Evolutionary conservation across 1,140 invertebrate genomes (phyloP), one percentile per base, ranked within the genome.

Genomic region (Xylocopa sonorina): DNA sequence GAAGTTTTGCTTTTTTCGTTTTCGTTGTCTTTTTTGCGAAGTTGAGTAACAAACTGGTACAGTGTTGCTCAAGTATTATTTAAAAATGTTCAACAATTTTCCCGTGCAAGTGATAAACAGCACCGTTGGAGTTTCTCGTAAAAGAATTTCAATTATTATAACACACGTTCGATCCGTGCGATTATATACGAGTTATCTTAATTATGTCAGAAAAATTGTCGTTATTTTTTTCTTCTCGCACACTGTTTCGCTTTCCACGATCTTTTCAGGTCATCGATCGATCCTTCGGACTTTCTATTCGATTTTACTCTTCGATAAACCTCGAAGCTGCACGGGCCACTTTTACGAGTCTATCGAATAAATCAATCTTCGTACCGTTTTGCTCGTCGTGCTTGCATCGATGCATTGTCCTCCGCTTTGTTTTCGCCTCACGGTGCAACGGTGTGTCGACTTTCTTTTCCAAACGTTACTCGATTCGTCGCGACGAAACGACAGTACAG

Each of bases 341-440:
- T 58, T 68, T 68, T 68, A 74, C 48, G 48, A 74, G 46, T 74
- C 41, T 67, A 67, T 67, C 64, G 18, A 77, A 68, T 68, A 68
- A 77, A 68, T 77, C 53, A 48, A 58, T 68, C 51, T n/a, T 48
- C 24, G 5, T 12, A 34, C 10, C 10, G 21, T 2, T 57, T 1
- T 24, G 1, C 16, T 12, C 21, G 27, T 62, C 14, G 10, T 27
- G 62, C 16, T 50, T 2, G 3, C 5, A 10, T 12, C 10, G 38
- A 4, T 3, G 16, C 24, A 6, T 18, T 27, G n/a, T 27, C 16
- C 18, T 10, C 12, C 29, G 3, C 60, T 38, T 38, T 27, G 41
- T 68, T 76, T 48, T 38, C n/a, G 57, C 38, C 32, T 32, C 41
- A n/a, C 18, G 24, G n/a, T 27, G 12, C 2, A 46, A 21, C 38